Evolutionary conservation across 2,797 vertebrate species (phyloP), one percentile per base, ranked within the genome.

Genomic region (Acipenser transmontanus): DNA sequence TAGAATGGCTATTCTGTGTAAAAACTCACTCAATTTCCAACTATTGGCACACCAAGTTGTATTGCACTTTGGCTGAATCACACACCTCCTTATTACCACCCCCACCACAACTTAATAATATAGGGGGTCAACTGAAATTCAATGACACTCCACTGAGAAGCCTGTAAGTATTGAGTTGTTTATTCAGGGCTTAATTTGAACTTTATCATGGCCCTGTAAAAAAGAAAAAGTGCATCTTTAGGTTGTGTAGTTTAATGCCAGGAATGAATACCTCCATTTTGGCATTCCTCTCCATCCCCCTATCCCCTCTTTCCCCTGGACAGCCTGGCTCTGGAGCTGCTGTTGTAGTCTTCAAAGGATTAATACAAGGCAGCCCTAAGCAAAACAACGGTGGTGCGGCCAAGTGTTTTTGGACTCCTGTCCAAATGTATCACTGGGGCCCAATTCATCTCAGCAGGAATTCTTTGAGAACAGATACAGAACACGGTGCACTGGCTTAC

Each of bases 331-430:
- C 62, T 63, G 52, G 64, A 69, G 63, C 66, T 72, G 68, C 73
- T 78, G 73, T 76, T 76, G 70, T 71, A 66, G 61, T 72, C 67
- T 76, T 74, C 69, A 69, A 72, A 73, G 68, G 65, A 63, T 69
- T 56, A 67, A 66, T 63, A 69, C 49, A 51, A 65, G 51, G 62
- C 50, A 49, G 52, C 62, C 59, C 54, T 20, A 65, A 69, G 65
- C 65, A 74, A 73, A 73, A 75, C 69, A 72, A 77, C 68, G 49
- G 59, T 65, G 57, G 49, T 60, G 50, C 49, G 51, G 64, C 56
- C 34, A 65, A 69, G 67, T 71, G 50, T 73, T 73, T 67, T 75
- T 62, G 68, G 69, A 71, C 73, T 69, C 70, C 71, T 70, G 73
- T 74, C 63, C 65, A 78, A 69, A 72, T 65, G 57, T 69, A 72